phyloP scores from a whole-genome alignment of 2,888 invertebrate species.

The Cheiracanthium punctorium region DNA sequence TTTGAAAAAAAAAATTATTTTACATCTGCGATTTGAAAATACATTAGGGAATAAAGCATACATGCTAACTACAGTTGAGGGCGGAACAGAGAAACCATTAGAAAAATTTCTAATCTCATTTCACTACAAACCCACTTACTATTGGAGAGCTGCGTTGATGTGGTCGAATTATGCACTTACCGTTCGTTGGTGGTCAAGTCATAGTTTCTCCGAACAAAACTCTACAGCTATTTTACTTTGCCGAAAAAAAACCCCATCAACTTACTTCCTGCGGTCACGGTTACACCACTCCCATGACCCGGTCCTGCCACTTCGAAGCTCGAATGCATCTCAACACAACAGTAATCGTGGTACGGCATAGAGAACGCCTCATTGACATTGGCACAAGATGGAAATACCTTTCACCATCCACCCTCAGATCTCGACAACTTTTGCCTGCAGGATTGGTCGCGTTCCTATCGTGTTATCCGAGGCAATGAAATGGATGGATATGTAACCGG shows the following conservation, averaged over 20 bases:
- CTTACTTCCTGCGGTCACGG: conserved; percentile 22
- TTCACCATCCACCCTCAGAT: conserved; percentile 38
- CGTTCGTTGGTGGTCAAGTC: background rate
- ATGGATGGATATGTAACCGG: conserved; percentile 27
- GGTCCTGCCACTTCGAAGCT: conserved; percentile 35
- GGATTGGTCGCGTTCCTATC: background rate
- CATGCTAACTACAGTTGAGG: no score
- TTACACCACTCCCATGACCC: conserved; percentile 64
- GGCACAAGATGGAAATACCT: background rate
- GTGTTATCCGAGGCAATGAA: background rate
- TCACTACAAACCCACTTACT: background rate
- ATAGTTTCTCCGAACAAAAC: background rate
- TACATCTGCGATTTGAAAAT: no score
- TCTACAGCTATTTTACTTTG: conserved; percentile 5
- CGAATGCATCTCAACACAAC: conserved; percentile 18
- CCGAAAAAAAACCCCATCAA: background rate
- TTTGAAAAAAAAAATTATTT: no score
- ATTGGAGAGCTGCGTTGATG: background rate
- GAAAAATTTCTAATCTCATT: background rate
- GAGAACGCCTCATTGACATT: conserved; percentile 47
- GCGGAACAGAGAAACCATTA: background rate
- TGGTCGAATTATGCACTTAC: background rate
- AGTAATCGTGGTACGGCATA: conserved; percentile 9
- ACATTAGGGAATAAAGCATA: no score
- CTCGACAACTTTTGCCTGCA: conserved; percentile 17